phyloP scores from a whole-genome alignment of 2,797 vertebrate genomes.

The Galagoides demidoff region DNA sequence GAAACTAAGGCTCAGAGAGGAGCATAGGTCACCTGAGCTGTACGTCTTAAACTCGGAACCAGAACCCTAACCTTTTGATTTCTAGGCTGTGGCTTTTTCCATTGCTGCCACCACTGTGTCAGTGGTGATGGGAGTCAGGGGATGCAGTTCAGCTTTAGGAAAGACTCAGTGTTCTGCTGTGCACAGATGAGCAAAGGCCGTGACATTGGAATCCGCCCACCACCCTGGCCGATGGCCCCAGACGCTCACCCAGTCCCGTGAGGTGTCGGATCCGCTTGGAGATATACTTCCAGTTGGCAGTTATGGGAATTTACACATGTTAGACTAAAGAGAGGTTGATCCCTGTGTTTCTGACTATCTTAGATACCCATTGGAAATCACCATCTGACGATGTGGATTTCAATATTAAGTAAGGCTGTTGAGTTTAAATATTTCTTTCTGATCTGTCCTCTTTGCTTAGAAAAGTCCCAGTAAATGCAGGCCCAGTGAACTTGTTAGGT shows the following conservation, averaged over 20 bases:
- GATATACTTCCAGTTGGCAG: not conserved
- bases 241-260: not conserved
- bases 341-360: not conserved
- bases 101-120: not conserved
- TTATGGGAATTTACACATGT: not conserved
- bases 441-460: not conserved
- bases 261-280: not conserved
- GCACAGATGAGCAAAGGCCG: not conserved
- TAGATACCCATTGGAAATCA: not conserved
- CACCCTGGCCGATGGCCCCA: fast-evolving
- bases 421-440: not conserved
- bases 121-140: too few species aligned
- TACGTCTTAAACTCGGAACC: too few species aligned
- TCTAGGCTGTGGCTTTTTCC: not conserved
- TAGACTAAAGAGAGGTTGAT: not conserved
- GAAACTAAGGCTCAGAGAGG: not conserved
- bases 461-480: not conserved
- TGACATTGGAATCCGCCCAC: not conserved
- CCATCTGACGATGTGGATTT: not conserved
- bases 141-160: not conserved
- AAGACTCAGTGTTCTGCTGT: not conserved
- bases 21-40: fast-evolving
- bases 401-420: not conserved
- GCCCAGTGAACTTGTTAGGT: not conserved
- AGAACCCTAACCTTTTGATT: not conserved